phyloP scores from a whole-genome alignment of 2,113 vertebrate genomes.

The Podilymbus podiceps region DNA sequence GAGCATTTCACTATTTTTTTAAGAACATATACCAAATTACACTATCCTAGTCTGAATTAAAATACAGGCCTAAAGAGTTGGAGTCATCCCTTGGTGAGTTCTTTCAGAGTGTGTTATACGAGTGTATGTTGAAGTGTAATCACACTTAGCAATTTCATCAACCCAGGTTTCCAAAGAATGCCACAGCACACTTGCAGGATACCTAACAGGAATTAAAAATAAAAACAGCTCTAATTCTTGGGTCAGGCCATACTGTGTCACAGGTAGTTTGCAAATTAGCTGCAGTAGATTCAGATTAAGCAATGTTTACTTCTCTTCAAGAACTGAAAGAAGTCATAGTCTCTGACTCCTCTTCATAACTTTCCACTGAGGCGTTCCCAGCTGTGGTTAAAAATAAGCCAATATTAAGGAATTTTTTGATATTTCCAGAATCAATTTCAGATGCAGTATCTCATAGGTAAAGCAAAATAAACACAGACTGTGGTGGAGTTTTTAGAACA shows the following conservation, averaged over 20 bases:
- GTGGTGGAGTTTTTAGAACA: not conserved
- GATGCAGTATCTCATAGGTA: conserved; percentile 6
- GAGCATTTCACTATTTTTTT: not conserved
- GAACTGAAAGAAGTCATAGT: conserved; percentile 44
- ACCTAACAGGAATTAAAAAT: not conserved
- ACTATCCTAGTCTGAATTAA: not conserved
- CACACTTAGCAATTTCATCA: not conserved
- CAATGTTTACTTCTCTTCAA: conserved; percentile 17
- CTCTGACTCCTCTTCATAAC: conserved; percentile 11
- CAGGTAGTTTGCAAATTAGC: not conserved
- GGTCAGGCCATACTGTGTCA: not conserved
- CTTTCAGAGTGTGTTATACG: not conserved
- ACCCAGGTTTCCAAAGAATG: not conserved
- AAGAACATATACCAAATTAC: not conserved
- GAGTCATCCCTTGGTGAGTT: not conserved
- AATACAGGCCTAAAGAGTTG: not conserved
- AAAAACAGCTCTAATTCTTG: not conserved
- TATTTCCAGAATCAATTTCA: conserved; percentile 30
- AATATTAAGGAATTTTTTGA: conserved; percentile 27
- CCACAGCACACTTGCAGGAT: not conserved
- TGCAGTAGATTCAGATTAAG: not conserved
- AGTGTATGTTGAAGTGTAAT: not conserved
- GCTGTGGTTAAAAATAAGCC: conserved; percentile 45
- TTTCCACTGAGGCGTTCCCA: conserved; percentile 36
- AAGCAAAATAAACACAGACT: conserved; percentile 31